Evolutionary conservation across 2,888 invertebrate species (phyloP), one percentile per base, ranked within the genome.

Genomic region (Cremastinae sp.): DNA sequence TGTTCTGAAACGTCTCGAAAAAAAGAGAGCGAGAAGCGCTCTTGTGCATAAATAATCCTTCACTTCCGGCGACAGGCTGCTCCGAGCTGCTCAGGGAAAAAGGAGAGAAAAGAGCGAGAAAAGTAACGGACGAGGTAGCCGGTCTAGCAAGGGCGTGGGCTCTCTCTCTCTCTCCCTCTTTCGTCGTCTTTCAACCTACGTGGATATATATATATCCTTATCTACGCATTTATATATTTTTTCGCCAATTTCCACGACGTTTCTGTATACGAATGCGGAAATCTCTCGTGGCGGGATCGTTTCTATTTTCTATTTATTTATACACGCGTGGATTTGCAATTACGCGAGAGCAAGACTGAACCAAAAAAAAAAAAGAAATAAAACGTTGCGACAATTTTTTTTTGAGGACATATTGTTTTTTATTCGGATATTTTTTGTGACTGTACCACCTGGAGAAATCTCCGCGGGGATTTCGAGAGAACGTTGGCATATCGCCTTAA

Each of bases 21-120:
- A 28, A 28, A 28, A 28, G 28, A 28, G 28, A 28, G 22, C 53
- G 51, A 59, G 56, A 61, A 61, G 59, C 61, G 61, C 70, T 70
- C 70, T 70, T 74, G 70, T 78, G 78, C 76, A 75, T 73, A 77
- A 79, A 77, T 80, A 84, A 81, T 79, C 80, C 80, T 78, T 68
- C 78, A 79, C 81, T 83, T 83, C 84, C 83, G 84, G 80, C 64
- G 79, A 72, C 78, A 70, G 75, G 66, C 71, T 28, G 71, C 61
- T 71, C 76, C 68, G 72, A 82, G 74, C 75, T 61, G 65, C 78
- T 78, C 79, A 56, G 69, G 56, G 54, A 58, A 69, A 78, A 83
- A 81, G 73, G 43, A 38, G 10, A 14, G 5, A 22, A 14, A 51
- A 20, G 43, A 36, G 53, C 12, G 14, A 18, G 54, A 43, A 65